Conservation (phyloP, 2,797 vertebrate species). For the Amazona ochrocephala region DNA sequence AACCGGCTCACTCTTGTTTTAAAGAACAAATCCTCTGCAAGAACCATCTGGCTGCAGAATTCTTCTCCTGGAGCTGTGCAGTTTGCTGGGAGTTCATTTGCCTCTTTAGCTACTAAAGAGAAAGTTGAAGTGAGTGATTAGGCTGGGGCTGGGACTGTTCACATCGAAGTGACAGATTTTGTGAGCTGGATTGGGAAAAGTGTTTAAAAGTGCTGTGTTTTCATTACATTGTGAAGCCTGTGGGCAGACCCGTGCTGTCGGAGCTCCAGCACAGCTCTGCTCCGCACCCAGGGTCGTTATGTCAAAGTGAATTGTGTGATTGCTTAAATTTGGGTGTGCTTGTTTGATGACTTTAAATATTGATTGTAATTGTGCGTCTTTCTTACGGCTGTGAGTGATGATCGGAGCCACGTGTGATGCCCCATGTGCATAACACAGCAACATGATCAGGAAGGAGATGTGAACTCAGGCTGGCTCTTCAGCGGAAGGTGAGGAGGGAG, state of each 20-base stretch:
- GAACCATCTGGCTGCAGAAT: slow-evolving; percentile 58
- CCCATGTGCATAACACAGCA: neutral
- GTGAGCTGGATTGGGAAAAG: slow-evolving; percentile 43
- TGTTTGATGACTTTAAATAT: slow-evolving; percentile 40
- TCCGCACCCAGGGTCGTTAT: neutral
- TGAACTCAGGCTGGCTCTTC: neutral
- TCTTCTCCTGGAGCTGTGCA: slow-evolving; percentile 41
- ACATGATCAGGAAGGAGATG: fast-evolving
- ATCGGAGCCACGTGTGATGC: neutral
- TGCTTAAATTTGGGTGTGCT: slow-evolving; percentile 15
- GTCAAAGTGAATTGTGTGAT: slow-evolving; percentile 31
- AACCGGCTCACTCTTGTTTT: neutral
- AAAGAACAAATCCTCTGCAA: slow-evolving; percentile 19
- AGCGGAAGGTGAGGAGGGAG: neutral
- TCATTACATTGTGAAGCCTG: slow-evolving; percentile 46
- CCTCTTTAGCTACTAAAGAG: slow-evolving; percentile 53
- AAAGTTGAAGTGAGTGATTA: slow-evolving; percentile 67
- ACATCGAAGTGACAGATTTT: slow-evolving; percentile 62
- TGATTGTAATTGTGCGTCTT: neutral
- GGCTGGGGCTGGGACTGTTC: slow-evolving; percentile 33
- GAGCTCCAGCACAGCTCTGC: neutral
- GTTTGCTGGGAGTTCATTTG: slow-evolving; percentile 65
- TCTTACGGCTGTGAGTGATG: slow-evolving; percentile 4
- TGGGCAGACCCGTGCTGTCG: neutral
- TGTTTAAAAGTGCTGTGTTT: slow-evolving; percentile 48